Conservation (phyloP, 2,888 invertebrate genomes). For the Phortica okadai region DNA sequence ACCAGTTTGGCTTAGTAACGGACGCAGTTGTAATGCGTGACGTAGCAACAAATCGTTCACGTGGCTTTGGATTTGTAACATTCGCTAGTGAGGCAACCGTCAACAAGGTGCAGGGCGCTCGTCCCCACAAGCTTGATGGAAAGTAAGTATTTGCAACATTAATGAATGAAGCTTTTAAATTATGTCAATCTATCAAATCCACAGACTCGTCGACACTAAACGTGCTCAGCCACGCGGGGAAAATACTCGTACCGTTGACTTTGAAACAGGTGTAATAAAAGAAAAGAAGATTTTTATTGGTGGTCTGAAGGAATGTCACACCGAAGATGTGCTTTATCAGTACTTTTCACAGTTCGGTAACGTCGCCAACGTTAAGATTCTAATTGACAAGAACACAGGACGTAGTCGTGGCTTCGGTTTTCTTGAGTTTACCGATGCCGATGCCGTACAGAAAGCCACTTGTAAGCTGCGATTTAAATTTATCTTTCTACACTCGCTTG, state of each 20-base stretch:
- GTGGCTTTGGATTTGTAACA: conserved; percentile 73
- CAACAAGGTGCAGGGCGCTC: conserved; percentile 68
- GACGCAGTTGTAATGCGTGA: conserved; percentile 73
- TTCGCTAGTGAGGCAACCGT: conserved; percentile 63
- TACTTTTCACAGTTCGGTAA: conserved; percentile 72
- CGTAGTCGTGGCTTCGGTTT: conserved; percentile 74
- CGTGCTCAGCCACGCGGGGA: conserved; percentile 71
- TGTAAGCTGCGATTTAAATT: conserved; percentile 55
- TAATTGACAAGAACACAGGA: conserved; percentile 71
- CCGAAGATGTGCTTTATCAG: conserved; percentile 64
- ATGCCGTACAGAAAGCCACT: conserved; percentile 70
- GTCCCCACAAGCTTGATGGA: conserved; percentile 71
- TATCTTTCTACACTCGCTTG: neutral
- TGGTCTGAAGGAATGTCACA: conserved; percentile 72
- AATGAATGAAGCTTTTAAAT: neutral
- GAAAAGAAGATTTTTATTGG: conserved; percentile 73
- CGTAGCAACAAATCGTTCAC: conserved; percentile 67
- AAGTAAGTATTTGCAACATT: conserved; percentile 77
- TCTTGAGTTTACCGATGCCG: conserved; percentile 70
- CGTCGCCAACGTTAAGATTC: conserved; percentile 65
- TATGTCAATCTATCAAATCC: conserved; percentile 25
- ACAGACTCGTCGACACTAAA: conserved; percentile 71
- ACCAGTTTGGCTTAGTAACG: conserved; percentile 68
- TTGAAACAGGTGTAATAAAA: conserved; percentile 47
- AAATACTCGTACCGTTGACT: conserved; percentile 55